These are phyloP conservation scores for Alosa sapidissima DNA, from an alignment of 2,797 vertebrate species.

Conservation along the genomic window DNA sequence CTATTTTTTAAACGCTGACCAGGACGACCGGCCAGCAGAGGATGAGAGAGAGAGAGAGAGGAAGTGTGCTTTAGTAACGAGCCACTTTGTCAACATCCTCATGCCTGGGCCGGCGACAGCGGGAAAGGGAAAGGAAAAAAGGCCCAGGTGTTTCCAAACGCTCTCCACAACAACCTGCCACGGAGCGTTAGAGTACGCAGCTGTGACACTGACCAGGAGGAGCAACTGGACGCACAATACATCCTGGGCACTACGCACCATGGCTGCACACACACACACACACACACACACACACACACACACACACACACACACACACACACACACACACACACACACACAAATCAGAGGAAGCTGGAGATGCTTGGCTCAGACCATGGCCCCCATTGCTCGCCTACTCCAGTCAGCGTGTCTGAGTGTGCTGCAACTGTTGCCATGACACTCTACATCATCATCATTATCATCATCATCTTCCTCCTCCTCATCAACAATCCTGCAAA, in stretches of 20 bases:
- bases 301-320: neutral
- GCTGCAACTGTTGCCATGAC: neutral
- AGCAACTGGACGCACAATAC: neutral
- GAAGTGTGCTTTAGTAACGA: neutral
- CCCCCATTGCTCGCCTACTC: neutral
- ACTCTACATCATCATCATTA: neutral
- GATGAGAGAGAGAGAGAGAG: neutral
- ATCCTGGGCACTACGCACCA: neutral
- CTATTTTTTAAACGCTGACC: neutral
- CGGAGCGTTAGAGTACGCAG: neutral
- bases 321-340: no score
- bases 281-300: neutral
- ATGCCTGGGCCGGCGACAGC: neutral
- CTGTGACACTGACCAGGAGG: neutral
- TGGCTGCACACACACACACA: neutral
- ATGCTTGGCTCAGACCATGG: neutral
- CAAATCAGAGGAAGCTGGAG: neutral
- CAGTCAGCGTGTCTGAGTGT: neutral
- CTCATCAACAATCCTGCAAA: neutral
- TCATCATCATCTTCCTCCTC: neutral
- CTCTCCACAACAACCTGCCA: neutral
- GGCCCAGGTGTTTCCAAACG: constrained; percentile 16
- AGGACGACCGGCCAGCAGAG: neutral
- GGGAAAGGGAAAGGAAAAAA: neutral
- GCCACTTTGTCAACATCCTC: constrained; percentile 2